phyloP scores from a whole-genome alignment of 2,113 vertebrate species.

The Litocranius walleri region DNA sequence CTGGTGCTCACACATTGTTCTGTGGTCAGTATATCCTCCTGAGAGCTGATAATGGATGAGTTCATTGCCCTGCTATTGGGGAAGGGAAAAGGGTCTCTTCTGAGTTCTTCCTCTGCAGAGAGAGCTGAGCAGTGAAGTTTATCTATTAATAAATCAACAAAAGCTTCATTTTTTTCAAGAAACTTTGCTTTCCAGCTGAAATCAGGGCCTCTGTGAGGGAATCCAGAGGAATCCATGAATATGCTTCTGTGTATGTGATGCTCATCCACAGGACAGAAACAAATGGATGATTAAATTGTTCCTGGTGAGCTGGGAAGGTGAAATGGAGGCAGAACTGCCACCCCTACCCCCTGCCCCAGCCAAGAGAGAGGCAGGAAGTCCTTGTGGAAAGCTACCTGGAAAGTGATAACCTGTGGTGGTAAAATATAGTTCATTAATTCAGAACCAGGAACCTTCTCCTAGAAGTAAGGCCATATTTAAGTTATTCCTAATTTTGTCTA shows the following conservation, averaged over 20 bases:
- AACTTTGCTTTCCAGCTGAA: neutral
- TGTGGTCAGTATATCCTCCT: neutral
- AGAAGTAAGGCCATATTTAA: neutral
- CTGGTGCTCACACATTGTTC: neutral
- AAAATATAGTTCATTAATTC: neutral
- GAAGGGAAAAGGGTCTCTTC: neutral
- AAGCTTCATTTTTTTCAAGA: neutral
- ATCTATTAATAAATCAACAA: neutral
- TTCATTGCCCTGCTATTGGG: neutral
- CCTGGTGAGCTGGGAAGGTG: neutral
- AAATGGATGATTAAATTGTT: neutral
- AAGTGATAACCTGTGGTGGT: neutral
- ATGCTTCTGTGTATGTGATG: neutral
- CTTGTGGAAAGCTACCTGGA: neutral
- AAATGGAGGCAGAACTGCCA: neutral
- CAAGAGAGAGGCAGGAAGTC: neutral
- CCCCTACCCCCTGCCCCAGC: accelerated
- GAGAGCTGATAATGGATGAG: neutral
- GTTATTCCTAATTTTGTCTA: neutral
- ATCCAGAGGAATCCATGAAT: neutral
- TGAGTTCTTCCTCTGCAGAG: neutral
- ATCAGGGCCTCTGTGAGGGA: neutral
- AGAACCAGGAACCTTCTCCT: neutral
- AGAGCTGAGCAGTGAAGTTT: neutral
- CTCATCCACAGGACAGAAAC: neutral